Conservation (phyloP, 2,113 vertebrate species). For the Rhodinocichla rosea region DNA sequence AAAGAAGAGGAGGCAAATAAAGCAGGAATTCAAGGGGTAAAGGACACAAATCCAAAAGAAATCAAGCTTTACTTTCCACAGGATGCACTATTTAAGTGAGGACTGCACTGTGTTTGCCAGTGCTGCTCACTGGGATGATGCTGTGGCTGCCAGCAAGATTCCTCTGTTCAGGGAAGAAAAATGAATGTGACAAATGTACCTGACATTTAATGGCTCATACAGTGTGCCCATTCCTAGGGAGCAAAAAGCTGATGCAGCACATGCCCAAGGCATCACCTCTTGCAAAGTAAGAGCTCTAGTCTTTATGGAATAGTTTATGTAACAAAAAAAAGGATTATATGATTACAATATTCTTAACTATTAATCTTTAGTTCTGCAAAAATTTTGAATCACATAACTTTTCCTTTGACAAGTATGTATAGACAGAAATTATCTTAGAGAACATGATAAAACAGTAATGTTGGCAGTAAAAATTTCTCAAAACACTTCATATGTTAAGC, state of each 20-base stretch:
- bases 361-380: background rate
- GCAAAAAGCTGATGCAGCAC: background rate
- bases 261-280: background rate
- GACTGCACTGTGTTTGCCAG: background rate
- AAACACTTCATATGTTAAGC: background rate
- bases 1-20: background rate
- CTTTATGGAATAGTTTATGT: background rate
- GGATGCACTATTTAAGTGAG: background rate
- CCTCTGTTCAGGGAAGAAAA: background rate
- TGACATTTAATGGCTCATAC: background rate
- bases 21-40: background rate
- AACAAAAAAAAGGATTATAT: background rate
- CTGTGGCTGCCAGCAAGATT: background rate
- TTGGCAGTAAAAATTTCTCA: background rate
- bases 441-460: background rate
- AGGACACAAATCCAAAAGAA: background rate
- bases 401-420: background rate
- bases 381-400: background rate
- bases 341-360: background rate
- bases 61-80: background rate
- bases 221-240: background rate
- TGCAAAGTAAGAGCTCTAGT: background rate
- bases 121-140: background rate
- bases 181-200: background rate
- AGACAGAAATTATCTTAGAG: background rate